Evolutionary conservation across 2,888 invertebrate species (phyloP), one percentile per base, ranked within the genome.

Genomic region (Cheilosia vernalis): DNA sequence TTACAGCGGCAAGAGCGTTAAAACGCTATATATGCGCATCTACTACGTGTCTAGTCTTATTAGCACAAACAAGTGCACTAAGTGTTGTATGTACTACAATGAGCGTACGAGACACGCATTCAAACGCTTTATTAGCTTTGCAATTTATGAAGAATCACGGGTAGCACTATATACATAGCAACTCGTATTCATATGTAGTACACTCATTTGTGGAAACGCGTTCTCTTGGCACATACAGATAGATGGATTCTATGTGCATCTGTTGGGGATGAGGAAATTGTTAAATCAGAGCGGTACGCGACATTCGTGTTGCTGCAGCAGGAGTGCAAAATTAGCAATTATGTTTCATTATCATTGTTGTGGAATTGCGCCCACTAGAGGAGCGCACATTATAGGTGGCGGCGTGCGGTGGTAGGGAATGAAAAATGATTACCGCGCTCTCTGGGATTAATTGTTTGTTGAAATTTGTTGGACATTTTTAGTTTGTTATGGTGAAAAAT

Each of bases 51-150:
- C 79, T 79, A 70, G 72, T 79, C 72, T 79, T 72, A 79, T 79
- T 79, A 79, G 79, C 60, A 40, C 79, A 79, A 79, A 79, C 64
- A 79, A 79, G 79, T 72, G 79, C 64, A 72, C 64, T 72, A 64
- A 79, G 79, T 79, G 79, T 60, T 72, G 79, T 79, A 64, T 58
- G 64, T 44, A 69, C 69, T 55, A 49, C 78, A 78, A 69, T 78
- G 56, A 63, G 66, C 72, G 64, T 58, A 79, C 79, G 79, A 79
- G 79, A 79, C 79, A 79, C 79, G 79, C 79, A 79, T 79, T 79
- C 72, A 72, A 72, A 79, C 79, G 79, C 64, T 79, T 79, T 79
- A 79, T 79, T 79, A 79, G 72, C 79, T 72, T 72, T 64, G 72
- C 72, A 24, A 49, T 66, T 55, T 70, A 61, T 61, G 30, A 69